phyloP scores from a whole-genome alignment of 2,888 invertebrate species.

The Allolobophora icterica region DNA sequence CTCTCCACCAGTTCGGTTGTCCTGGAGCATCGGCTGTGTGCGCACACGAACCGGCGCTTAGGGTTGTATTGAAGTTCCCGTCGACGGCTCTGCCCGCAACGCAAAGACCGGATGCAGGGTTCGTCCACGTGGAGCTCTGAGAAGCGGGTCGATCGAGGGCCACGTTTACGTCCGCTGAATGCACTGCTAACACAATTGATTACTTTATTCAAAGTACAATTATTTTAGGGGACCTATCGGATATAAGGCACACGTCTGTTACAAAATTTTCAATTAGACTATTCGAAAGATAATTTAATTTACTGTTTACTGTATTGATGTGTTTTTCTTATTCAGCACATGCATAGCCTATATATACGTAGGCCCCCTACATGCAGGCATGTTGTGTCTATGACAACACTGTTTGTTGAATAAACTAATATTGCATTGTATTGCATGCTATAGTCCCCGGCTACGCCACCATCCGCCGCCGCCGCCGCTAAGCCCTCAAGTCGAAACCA shows the following conservation, averaged over 20 bases:
- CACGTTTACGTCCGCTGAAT: not conserved
- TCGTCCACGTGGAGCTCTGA: not conserved
- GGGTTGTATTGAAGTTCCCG: not conserved
- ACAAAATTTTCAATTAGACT: not conserved
- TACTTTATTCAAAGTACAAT: not conserved
- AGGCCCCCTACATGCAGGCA: too few relatives aligned
- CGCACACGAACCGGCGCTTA: not conserved
- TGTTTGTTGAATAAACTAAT: too few relatives aligned
- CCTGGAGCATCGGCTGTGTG: not conserved
- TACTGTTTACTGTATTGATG: too few relatives aligned
- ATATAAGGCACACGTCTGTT: not conserved
- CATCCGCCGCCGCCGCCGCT: too few relatives aligned
- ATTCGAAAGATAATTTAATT: not conserved
- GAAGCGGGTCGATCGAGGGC: constrained; percentile 7
- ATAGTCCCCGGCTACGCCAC: too few relatives aligned
- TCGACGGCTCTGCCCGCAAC: not conserved
- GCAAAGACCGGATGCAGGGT: not conserved
- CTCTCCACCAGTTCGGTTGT: not conserved
- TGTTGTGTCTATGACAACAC: too few relatives aligned
- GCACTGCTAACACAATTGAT: not conserved
- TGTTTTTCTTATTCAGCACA: too few relatives aligned
- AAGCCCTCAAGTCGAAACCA: too few relatives aligned
- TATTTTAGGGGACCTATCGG: not conserved
- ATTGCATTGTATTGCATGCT: too few relatives aligned
- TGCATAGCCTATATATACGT: too few relatives aligned